phyloP scores from a whole-genome alignment of 1,140 invertebrate species.

The Drosophila pseudoananassae region DNA sequence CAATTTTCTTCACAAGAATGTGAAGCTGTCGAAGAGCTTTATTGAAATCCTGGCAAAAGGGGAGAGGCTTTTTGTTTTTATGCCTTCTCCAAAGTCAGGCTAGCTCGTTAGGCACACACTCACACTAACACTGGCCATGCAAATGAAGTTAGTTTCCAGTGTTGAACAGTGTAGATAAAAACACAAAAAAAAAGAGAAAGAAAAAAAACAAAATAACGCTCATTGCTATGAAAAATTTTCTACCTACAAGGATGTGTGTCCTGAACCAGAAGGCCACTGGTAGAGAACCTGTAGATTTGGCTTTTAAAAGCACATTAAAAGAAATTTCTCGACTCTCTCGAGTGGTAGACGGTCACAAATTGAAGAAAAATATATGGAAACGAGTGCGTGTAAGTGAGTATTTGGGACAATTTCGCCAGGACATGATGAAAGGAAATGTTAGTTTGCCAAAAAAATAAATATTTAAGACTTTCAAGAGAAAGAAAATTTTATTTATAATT shows the following conservation, averaged over 20 bases:
- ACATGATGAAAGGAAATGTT: background rate
- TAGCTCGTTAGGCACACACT: conserved; percentile 62
- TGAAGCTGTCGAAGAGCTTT: conserved; percentile 64
- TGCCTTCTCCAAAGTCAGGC: conserved; percentile 59
- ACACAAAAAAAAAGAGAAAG: conserved; percentile 1
- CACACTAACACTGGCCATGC: conserved; percentile 51
- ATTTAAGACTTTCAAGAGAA: background rate
- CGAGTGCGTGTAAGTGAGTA: conserved; percentile 4
- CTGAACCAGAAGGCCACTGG: conserved; percentile 25
- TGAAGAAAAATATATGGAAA: conserved; percentile 57
- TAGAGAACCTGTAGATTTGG: conserved; percentile 70
- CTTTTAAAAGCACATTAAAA: conserved; percentile 80
- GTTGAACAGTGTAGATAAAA: background rate
- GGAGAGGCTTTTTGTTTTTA: conserved; percentile 58
- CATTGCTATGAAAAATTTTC: conserved; percentile 60
- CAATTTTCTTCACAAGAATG: conserved; percentile 51
- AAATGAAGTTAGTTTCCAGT: conserved; percentile 80
- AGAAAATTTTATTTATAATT: background rate
- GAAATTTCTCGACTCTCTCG: conserved; percentile 54
- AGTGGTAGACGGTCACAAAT: conserved; percentile 43
- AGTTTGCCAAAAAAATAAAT: background rate
- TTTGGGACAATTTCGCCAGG: background rate
- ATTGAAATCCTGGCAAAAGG: conserved; percentile 63
- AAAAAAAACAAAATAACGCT: conserved; percentile 71
- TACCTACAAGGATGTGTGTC: conserved; percentile 6